Percentiles rank a stretch among this genome's conserved stretches.
Evolutionary conservation across 1,140 invertebrate genomes (phyloP).

Genomic region (Scaptomyza graminum): DNA sequence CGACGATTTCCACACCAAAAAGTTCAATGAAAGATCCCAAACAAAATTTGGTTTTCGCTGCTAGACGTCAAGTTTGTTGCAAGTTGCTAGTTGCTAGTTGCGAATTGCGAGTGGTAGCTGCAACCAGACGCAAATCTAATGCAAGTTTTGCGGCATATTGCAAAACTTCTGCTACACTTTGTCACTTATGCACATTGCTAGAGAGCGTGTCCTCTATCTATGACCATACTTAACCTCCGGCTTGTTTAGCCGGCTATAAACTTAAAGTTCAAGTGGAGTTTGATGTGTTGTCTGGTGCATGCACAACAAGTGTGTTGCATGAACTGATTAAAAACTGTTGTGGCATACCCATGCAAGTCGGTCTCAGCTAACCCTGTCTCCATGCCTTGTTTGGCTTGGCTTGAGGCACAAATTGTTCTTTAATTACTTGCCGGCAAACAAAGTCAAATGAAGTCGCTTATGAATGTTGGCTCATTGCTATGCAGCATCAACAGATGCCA

Average conservation of each 20-base stretch:
- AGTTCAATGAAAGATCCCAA: slow-evolving; percentile 23
- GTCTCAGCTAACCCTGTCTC: slow-evolving; percentile 4
- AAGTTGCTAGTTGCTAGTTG: slow-evolving; percentile 3
- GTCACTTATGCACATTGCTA: slow-evolving; percentile 50
- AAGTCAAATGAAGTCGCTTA: slow-evolving; percentile 70
- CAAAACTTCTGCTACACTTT: slow-evolving; percentile 66
- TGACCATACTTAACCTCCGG: not conserved
- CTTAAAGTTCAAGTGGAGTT: slow-evolving; percentile 24
- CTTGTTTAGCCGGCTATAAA: not conserved
- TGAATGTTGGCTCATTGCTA: slow-evolving; percentile 73
- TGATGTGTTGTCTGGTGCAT: slow-evolving; percentile 58
- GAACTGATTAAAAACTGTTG: slow-evolving; percentile 66
- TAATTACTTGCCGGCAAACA: slow-evolving; percentile 71
- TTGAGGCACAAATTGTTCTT: slow-evolving; percentile 73
- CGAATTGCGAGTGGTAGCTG: not conserved
- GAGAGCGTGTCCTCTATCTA: not conserved
- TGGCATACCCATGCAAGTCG: slow-evolving; percentile 20
- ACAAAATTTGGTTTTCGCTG: not conserved
- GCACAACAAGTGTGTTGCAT: slow-evolving; percentile 68
- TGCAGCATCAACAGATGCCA: slow-evolving; percentile 71
- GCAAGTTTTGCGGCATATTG: slow-evolving; percentile 70
- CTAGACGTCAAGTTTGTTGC: not conserved
- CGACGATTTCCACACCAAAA: slow-evolving; percentile 18
- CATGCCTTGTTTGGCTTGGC: slow-evolving; percentile 31
- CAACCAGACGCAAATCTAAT: slow-evolving; percentile 13